Conservation (phyloP, 1,140 invertebrate genomes). For the Brachionus koreanus region DNA sequence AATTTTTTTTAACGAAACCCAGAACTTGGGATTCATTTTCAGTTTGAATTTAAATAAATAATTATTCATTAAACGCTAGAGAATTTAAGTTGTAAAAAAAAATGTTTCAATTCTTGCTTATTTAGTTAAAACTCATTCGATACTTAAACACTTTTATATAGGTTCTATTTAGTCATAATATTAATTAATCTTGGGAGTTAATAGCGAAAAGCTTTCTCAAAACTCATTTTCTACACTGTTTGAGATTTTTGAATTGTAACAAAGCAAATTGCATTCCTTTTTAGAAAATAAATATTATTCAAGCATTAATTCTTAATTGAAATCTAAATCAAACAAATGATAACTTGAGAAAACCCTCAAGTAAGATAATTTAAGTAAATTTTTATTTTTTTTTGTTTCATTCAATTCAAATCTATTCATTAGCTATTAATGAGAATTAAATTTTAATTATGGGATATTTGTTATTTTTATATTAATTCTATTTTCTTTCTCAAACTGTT, state of each 20-base stretch:
- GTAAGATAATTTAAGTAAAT: conserved; percentile 7
- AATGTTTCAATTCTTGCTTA: neutral
- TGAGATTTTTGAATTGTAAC: conserved; percentile 3
- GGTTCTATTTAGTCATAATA: neutral
- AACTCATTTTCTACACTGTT: neutral
- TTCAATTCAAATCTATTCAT: neutral
- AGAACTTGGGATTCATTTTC: neutral
- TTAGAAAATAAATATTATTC: conserved; percentile 20
- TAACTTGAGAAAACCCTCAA: conserved; percentile 3
- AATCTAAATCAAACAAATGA: conserved; percentile 22
- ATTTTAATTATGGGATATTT: neutral
- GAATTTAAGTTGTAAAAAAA: neutral
- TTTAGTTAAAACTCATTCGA: neutral
- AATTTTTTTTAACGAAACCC: neutral
- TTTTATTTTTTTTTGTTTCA: neutral
- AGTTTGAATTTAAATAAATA: neutral
- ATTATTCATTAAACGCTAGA: neutral
- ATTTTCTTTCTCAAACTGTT: no score
- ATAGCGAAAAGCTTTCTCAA: neutral
- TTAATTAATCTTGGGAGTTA: neutral
- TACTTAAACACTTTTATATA: neutral
- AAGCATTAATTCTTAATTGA: conserved; percentile 31
- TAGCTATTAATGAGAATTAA: neutral
- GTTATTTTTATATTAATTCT: neutral
- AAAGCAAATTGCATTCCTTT: neutral